Percentiles rank a stretch among this genome's conserved stretches.
Conservation (phyloP, 2,113 vertebrate genomes). For the Balaeniceps rex region DNA sequence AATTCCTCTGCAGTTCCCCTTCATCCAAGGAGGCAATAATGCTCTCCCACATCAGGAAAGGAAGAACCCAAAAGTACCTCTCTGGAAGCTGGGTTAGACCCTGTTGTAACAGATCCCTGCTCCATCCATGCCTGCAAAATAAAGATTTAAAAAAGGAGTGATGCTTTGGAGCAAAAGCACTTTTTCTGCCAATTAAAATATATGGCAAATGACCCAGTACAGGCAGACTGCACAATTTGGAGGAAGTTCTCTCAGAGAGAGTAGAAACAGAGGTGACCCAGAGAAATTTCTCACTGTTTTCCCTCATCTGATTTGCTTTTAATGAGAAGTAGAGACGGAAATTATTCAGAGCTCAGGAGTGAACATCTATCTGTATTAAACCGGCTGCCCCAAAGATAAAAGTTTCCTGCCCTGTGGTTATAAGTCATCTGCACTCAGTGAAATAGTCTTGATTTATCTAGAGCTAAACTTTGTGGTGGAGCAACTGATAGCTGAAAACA, state of each 20-base stretch:
- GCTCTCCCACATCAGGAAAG: not conserved
- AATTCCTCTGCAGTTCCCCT: not conserved
- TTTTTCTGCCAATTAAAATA: conserved; percentile 15
- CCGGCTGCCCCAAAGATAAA: not conserved
- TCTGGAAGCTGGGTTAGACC: not conserved
- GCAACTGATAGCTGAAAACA: not conserved
- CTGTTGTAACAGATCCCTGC: not conserved
- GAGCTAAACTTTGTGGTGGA: not conserved
- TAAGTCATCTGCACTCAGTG: conserved; percentile 26
- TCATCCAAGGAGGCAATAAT: not conserved
- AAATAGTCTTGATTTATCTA: conserved; percentile 23
- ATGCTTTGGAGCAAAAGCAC: not conserved
- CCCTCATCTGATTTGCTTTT: conserved; percentile 2
- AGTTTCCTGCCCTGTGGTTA: conserved; percentile 22
- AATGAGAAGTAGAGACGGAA: conserved; percentile 34
- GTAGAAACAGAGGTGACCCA: not conserved
- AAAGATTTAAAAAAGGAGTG: not conserved
- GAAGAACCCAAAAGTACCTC: not conserved
- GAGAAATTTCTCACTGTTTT: conserved; percentile 1
- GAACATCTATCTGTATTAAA: conserved; percentile 13
- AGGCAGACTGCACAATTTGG: not conserved
- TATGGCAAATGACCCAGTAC: not conserved
- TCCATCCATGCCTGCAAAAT: not conserved
- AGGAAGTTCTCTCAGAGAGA: not conserved
- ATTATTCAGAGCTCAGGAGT: conserved; percentile 20